Conservation (phyloP, 2,797 vertebrate genomes). For the Argya squamiceps region DNA sequence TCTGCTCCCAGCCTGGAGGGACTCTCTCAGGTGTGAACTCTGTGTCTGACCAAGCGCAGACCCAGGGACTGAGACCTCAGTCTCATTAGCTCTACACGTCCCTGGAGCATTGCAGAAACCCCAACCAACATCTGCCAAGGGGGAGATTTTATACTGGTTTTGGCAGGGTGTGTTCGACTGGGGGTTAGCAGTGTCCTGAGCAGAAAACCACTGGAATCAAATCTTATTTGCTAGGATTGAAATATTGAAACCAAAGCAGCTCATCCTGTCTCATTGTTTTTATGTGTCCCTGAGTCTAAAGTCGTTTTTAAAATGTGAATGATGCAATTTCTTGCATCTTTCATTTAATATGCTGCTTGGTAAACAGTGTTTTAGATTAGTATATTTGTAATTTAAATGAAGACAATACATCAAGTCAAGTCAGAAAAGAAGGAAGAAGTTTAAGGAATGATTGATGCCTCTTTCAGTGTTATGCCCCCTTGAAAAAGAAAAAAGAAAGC, state of each 20-base stretch:
- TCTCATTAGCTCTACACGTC: accelerated
- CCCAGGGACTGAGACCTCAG: neutral
- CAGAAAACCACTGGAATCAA: conserved; percentile 58
- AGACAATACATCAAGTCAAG: conserved; percentile 79
- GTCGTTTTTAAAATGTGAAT: conserved; percentile 80
- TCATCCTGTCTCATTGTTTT: conserved; percentile 62
- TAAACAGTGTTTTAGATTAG: conserved; percentile 83
- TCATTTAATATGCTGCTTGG: conserved; percentile 81
- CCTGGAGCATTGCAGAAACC: neutral
- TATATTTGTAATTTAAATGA: conserved; percentile 85
- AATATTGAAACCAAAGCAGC: conserved; percentile 59
- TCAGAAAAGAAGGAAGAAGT: conserved; percentile 75
- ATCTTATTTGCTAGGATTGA: conserved; percentile 63
- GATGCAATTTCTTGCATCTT: conserved; percentile 80
- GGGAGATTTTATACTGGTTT: conserved; percentile 17
- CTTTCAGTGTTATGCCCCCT: conserved; percentile 59
- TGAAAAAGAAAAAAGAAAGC: conserved; percentile 16
- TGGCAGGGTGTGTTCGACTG: neutral
- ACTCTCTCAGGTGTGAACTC: neutral
- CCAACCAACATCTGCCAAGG: neutral
- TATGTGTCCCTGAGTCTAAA: conserved; percentile 72
- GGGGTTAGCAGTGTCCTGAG: conserved; percentile 47
- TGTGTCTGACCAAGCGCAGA: neutral
- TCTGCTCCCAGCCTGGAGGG: neutral
- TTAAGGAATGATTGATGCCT: conserved; percentile 76